A percentile compares a stretch with the other conserved stretches of the same genome.
Evolutionary conservation across 2,113 vertebrate species (phyloP).

Genomic region (Lipotes vexillifer): DNA sequence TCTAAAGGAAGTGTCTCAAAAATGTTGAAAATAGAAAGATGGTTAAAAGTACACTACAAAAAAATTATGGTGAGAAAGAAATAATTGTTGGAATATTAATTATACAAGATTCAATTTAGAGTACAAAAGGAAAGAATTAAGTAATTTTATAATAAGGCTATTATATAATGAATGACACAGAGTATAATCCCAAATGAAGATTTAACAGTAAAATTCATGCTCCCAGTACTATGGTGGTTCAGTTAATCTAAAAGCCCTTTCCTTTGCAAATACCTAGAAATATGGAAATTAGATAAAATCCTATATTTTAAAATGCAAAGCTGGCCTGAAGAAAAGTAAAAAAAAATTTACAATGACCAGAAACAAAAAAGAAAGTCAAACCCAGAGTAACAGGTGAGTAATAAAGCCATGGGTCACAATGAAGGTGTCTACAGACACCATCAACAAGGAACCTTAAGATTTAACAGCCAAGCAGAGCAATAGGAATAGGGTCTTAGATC

Average conservation of each 20-base stretch:
- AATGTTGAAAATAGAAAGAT: neutral
- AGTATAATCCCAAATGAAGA: neutral
- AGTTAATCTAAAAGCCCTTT: neutral
- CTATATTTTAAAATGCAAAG: neutral
- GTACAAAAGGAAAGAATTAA: neutral
- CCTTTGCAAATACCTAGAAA: neutral
- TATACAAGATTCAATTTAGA: neutral
- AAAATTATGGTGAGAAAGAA: neutral
- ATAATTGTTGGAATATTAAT: neutral
- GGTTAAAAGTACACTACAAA: neutral
- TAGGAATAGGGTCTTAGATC: neutral
- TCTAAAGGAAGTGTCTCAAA: neutral
- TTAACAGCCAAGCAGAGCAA: neutral
- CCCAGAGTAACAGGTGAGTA: neutral
- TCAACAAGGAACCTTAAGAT: neutral
- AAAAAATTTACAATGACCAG: neutral
- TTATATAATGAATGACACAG: neutral
- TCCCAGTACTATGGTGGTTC: neutral
- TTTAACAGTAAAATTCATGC: neutral
- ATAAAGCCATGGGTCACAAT: neutral
- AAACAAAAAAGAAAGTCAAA: constrained; percentile 8
- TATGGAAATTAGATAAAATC: neutral
- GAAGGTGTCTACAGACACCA: neutral
- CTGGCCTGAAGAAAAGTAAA: neutral
- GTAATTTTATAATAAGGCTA: neutral